Percentiles rank a stretch among this genome's conserved stretches.
Conservation (phyloP, 92 coral and sea anemone genomes). For the Phymanthus crucifer region DNA sequence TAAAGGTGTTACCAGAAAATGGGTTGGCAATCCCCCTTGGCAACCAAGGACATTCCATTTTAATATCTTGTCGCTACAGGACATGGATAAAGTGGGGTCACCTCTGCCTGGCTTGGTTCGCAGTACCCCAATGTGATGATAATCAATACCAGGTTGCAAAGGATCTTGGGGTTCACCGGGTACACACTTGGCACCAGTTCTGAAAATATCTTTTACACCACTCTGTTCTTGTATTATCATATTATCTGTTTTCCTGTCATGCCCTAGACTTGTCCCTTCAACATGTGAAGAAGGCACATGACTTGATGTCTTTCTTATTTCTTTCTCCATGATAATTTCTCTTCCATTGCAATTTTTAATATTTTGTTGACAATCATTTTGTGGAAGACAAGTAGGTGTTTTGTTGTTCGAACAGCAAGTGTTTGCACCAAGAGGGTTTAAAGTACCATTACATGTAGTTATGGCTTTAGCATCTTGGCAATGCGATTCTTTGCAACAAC, state of each 20-base stretch:
- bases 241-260: neutral
- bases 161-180: slow-evolving; percentile 83
- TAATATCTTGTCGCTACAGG: slow-evolving; percentile 96
- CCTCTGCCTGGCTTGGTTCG: slow-evolving; percentile 99
- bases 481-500: neutral
- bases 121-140: slow-evolving; percentile 75
- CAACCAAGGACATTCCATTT: slow-evolving; percentile 95
- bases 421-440: neutral
- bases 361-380: neutral
- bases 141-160: slow-evolving; percentile 60
- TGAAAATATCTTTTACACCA: slow-evolving; percentile 59
- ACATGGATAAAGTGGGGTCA: slow-evolving; percentile 95
- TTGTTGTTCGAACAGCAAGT: neutral
- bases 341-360: neutral
- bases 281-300: neutral
- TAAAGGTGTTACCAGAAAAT: slow-evolving; percentile 71
- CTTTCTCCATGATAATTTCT: neutral
- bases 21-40: slow-evolving; percentile 90
- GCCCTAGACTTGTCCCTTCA: neutral
- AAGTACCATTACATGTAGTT: neutral
- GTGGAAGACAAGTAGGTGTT: neutral
- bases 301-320: neutral
- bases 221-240: neutral
- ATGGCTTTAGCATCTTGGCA: neutral
- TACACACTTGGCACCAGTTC: slow-evolving; percentile 98